phyloP scores from a whole-genome alignment of 2,888 invertebrate species.

The Orchestes rusci region DNA sequence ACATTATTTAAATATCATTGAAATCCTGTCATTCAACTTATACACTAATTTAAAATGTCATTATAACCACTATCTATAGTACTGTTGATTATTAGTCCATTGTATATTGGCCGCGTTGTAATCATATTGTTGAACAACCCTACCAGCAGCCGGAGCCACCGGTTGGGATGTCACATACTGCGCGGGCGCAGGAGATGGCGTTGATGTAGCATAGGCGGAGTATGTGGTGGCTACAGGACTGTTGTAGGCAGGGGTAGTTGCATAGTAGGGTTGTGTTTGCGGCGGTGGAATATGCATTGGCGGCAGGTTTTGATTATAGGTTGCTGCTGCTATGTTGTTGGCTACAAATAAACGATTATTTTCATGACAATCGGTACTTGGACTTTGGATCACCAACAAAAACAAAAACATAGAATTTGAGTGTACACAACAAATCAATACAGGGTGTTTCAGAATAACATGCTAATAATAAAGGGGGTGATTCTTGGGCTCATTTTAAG shows the following conservation, averaged over 20 bases:
- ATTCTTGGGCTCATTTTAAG: no score
- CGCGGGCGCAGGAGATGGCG: slow-evolving; percentile 26
- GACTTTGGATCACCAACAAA: neutral
- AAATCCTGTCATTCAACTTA: no score
- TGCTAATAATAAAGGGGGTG: no score
- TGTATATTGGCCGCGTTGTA: slow-evolving; percentile 42
- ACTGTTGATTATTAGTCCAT: slow-evolving; percentile 53
- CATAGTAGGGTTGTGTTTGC: slow-evolving; percentile 39
- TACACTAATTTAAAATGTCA: no score
- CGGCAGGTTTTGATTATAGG: slow-evolving; percentile 37
- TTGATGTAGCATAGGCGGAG: slow-evolving; percentile 32
- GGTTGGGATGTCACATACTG: slow-evolving; percentile 39
- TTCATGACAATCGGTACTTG: no score
- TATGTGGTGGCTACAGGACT: slow-evolving; percentile 39
- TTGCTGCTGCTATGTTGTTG: slow-evolving; percentile 20
- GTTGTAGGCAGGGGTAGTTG: slow-evolving; percentile 39
- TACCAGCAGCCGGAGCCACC: slow-evolving; percentile 36
- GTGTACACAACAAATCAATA: no score
- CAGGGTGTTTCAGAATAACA: no score
- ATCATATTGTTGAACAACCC: slow-evolving; percentile 41
- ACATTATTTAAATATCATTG: no score
- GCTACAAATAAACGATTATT: slow-evolving; percentile 2
- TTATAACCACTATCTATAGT: slow-evolving; percentile 54
- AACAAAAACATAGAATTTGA: no score
- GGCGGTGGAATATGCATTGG: slow-evolving; percentile 49